Base-by-base conservation (phyloP, 1,140 invertebrate genomes). In the Lysiphlebus fabarum region DNA sequence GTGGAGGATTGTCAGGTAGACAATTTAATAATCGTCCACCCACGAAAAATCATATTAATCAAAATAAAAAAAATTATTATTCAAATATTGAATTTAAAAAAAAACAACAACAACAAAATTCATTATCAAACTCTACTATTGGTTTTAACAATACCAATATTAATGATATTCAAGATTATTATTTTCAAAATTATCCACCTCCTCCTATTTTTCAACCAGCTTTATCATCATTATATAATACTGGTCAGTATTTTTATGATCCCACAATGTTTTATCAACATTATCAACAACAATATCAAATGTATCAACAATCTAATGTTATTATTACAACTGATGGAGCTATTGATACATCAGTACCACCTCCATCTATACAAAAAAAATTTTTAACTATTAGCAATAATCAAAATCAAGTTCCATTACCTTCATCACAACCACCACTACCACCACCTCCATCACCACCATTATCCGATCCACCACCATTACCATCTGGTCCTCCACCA, bases 291-390 rank as follows among this genome's bases (percentile, higher is more conserved):
- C 70, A 71, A 41, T 66, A 72, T 56, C 11, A 63, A 10, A 64
- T 72, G 58, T 77, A 76, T 59, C 62, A 70, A 41, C 48, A 63
- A 42, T 66, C 67, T 4, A 70, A 68, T 37, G 61, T 75, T 1
- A 71, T 76, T 38, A 67, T 76, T 53, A 75, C 71, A 6, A 44
- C 67, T 0, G 70, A 75, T 12, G 74, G 72, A 10, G 64, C 70
- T 5, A 75, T 77, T 14, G 75, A 78, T 42, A 79, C 74, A 7
- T 76, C 72, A 14, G 64, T 77, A n/a, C 76, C 76, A 38, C 76
- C 76, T 5, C 74, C 77, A 5, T 53, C 33, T 56, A 42, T 64
- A 1, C 5, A 33, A 3, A 42, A 2, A 40, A 40, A 40, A 3
- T 40, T 38, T 10, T n/a, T 2, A 36, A 5, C 17, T 26, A 26